Evolutionary conservation across 1,140 invertebrate species (phyloP).

Genomic region (Brachionus angularis): DNA sequence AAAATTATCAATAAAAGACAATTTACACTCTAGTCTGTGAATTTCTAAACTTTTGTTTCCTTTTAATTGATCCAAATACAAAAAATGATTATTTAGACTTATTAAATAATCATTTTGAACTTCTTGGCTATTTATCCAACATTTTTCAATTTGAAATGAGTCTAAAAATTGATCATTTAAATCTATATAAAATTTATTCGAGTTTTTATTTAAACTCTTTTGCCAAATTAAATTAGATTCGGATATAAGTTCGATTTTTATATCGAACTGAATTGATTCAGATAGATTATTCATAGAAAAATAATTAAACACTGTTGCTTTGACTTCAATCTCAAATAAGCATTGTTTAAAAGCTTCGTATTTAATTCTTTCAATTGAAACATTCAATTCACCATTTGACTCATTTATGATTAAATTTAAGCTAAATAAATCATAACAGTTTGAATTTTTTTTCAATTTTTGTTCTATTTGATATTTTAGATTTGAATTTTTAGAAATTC

Average conservation of each 20-base stretch:
- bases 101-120: neutral
- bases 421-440: conserved; percentile 10
- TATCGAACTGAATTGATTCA: neutral
- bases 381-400: neutral
- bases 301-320: no score
- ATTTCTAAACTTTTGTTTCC: no score
- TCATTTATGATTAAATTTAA: conserved; percentile 1
- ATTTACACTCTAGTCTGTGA: no score
- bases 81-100: no score
- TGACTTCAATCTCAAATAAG: no score
- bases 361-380: no score
- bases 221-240: neutral
- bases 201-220: no score
- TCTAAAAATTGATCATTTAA: neutral
- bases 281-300: no score
- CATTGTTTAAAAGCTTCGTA: no score
- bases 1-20: no score
- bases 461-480: conserved; percentile 13
- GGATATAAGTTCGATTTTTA: conserved; percentile 19
- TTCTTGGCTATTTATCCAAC: neutral
- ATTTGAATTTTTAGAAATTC: neutral
- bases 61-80: no score
- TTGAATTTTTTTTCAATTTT: neutral
- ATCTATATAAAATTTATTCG: conserved; percentile 10
- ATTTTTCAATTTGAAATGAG: conserved; percentile 9